Evolutionary conservation across 2,888 invertebrate species (phyloP).

Genomic region (Habroteleia sp.): DNA sequence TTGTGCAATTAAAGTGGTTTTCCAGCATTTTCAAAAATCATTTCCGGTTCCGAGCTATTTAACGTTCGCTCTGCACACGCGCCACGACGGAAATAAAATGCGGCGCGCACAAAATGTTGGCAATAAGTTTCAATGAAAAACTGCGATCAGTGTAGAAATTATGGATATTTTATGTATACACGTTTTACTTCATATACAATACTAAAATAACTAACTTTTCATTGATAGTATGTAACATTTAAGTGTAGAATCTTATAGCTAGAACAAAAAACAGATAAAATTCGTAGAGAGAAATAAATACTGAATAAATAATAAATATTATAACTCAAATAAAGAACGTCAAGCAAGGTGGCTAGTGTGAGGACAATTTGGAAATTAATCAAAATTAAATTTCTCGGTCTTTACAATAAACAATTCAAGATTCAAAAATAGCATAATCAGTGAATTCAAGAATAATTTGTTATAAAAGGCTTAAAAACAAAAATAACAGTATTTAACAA

Average conservation of each 20-base stretch:
- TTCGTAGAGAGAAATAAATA: constrained; percentile 51
- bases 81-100: constrained; percentile 15
- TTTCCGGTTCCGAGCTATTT: constrained; percentile 25
- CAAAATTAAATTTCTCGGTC: constrained; percentile 5
- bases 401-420: too few species aligned
- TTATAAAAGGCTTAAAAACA: too few species aligned
- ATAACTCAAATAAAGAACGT: constrained; percentile 32
- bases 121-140: constrained; percentile 59
- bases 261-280: constrained; percentile 41
- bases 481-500: background rate
- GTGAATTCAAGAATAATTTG: too few species aligned
- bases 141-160: constrained; percentile 48
- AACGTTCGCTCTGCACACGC: constrained; percentile 41
- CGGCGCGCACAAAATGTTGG: constrained; percentile 52
- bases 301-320: constrained; percentile 48
- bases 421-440: too few species aligned
- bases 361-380: constrained; percentile 25
- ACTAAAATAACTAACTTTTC: constrained; percentile 52
- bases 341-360: constrained; percentile 5
- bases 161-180: constrained; percentile 57
- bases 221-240: constrained; percentile 45
- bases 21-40: constrained; percentile 24
- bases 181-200: constrained; percentile 55
- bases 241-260: constrained; percentile 51
- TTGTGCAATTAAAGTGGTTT: constrained; percentile 16